phyloP scores from a whole-genome alignment of 1,140 invertebrate genomes.

The Anoplophora glabripennis region DNA sequence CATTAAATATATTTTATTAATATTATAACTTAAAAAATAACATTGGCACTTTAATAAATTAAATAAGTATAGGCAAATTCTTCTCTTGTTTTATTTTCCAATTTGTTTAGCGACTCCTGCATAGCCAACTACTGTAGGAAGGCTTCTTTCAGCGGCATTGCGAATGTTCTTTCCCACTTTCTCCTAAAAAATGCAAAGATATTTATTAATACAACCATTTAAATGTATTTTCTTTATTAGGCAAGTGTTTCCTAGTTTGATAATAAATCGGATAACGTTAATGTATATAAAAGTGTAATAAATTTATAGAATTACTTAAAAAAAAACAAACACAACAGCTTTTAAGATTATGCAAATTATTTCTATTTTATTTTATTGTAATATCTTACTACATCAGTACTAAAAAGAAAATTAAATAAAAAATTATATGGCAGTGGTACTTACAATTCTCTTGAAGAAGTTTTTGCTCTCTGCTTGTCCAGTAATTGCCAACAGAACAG shows the following conservation, averaged over 20 bases:
- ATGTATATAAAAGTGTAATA: too few species aligned
- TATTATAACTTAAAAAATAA: too few species aligned
- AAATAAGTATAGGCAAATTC: too few species aligned
- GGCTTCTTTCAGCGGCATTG: constrained; percentile 30
- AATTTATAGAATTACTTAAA: too few species aligned
- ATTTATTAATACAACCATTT: not conserved
- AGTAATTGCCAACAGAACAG: constrained; percentile 5
- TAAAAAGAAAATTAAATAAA: too few species aligned
- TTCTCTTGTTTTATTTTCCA: not conserved
- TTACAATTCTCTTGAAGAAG: constrained; percentile 24
- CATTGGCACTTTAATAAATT: too few species aligned
- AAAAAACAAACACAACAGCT: too few species aligned
- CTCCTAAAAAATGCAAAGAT: constrained; percentile 28
- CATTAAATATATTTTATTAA: too few species aligned
- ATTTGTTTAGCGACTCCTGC: constrained; percentile 19
- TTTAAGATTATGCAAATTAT: too few species aligned
- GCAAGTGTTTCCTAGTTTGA: not conserved
- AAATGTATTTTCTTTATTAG: not conserved
- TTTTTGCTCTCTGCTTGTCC: constrained; percentile 23
- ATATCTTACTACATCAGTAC: too few species aligned
- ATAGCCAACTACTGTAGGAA: constrained; percentile 32
- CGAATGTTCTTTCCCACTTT: constrained; percentile 31
- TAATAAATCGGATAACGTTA: not conserved
- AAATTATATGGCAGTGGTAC: too few species aligned
- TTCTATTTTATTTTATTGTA: too few species aligned